These are phyloP conservation scores for Nebria ingens DNA, from an alignment of 1,140 invertebrate species.

Conservation along the genomic window DNA sequence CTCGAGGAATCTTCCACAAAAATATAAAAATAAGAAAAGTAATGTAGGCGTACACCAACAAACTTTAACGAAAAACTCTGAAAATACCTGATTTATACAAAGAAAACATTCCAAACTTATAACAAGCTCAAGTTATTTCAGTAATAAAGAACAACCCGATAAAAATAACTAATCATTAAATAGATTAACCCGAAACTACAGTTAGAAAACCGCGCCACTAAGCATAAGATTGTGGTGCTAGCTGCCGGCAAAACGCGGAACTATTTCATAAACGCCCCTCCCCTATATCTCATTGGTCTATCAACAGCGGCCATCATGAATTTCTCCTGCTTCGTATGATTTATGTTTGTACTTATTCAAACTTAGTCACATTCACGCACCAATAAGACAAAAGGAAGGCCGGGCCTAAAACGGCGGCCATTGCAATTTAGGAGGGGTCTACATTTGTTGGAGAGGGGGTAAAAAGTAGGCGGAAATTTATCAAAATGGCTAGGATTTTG, in stretches of 20 bases:
- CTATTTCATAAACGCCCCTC: no score
- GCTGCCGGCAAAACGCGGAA: neutral
- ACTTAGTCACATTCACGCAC: slow-evolving; percentile 13
- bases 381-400: slow-evolving; percentile 21
- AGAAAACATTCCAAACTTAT: neutral
- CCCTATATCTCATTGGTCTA: neutral
- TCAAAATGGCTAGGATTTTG: slow-evolving; percentile 1
- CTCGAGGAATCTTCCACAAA: neutral
- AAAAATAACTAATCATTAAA: slow-evolving; percentile 1
- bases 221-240: neutral
- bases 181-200: neutral
- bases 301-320: slow-evolving; percentile 24
- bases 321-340: slow-evolving; percentile 22
- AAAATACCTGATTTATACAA: neutral
- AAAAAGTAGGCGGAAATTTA: slow-evolving; percentile 12
- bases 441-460: slow-evolving; percentile 14
- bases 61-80: neutral
- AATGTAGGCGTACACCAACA: neutral
- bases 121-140: neutral
- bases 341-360: slow-evolving; percentile 20
- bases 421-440: slow-evolving; percentile 25
- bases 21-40: neutral
- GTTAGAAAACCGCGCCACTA: neutral
- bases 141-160: neutral
- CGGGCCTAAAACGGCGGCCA: slow-evolving; percentile 22